Conservation (phyloP, 2,888 invertebrate species). For the Scaptomyza reducta region DNA sequence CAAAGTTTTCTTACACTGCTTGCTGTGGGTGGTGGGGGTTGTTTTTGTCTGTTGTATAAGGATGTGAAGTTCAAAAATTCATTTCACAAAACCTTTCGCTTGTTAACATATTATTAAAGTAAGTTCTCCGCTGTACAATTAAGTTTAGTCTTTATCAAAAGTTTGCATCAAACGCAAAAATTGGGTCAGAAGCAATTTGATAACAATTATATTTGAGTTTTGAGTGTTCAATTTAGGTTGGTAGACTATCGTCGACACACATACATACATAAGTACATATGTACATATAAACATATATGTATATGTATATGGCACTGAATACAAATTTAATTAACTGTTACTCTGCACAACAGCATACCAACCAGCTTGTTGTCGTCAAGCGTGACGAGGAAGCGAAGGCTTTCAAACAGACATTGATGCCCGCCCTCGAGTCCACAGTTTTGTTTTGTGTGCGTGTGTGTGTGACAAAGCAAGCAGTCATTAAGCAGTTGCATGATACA, state of each 20-base stretch:
- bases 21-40: too few species aligned
- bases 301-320: neutral
- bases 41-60: too few species aligned
- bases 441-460: neutral
- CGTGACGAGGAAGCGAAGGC: neutral
- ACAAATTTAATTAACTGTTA: neutral
- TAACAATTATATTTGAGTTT: neutral
- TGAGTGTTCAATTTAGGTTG: neutral
- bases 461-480: conserved; percentile 17
- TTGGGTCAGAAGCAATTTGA: neutral
- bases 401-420: conserved; percentile 1
- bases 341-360: neutral
- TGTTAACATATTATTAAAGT: too few species aligned
- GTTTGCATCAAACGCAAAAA: too few species aligned
- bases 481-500: conserved; percentile 37
- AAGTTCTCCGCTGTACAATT: too few species aligned
- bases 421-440: neutral
- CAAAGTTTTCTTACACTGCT: too few species aligned
- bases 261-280: too few species aligned
- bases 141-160: too few species aligned
- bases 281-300: neutral
- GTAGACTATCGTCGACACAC: too few species aligned
- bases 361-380: neutral
- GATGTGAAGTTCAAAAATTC: too few species aligned
- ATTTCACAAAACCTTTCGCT: too few species aligned